Conservation (phyloP, 2,888 invertebrate species). For the Nemapogon koenigi region DNA sequence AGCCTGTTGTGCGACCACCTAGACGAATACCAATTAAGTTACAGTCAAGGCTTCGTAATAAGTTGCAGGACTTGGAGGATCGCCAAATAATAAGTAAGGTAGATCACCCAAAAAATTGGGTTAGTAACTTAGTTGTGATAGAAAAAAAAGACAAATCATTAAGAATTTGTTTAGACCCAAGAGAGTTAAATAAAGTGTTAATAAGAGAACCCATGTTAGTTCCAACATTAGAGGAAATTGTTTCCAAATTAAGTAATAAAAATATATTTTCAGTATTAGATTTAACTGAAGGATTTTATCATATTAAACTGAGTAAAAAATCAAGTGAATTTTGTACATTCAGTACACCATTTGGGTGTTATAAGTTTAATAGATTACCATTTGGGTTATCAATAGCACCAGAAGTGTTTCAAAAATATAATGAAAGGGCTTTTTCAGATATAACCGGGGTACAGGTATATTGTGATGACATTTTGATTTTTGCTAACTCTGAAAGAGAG, state of each 20-base stretch:
- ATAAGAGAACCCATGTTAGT: constrained; percentile 8
- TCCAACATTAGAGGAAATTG: background rate
- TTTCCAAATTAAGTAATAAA: constrained; percentile 8
- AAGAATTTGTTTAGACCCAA: constrained; percentile 17
- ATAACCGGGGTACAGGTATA: too few relatives aligned
- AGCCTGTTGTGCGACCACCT: background rate
- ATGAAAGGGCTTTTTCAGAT: too few relatives aligned
- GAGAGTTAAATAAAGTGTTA: constrained; percentile 16
- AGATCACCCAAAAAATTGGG: too few relatives aligned
- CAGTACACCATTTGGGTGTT: constrained; percentile 16
- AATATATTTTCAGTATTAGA: too few relatives aligned
- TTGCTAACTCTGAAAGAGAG: background rate
- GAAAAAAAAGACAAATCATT: constrained; percentile 16
- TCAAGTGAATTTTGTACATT: constrained; percentile 1
- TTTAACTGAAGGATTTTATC: constrained; percentile 19
- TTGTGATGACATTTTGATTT: constrained; percentile 27
- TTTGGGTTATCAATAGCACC: too few relatives aligned
- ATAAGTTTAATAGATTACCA: too few relatives aligned
- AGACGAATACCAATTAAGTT: constrained; percentile 12
- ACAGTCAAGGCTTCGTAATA: constrained; percentile 11
- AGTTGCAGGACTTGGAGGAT: too few relatives aligned
- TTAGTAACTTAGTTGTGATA: too few relatives aligned
- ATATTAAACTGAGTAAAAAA: constrained; percentile 13
- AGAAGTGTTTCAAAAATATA: too few relatives aligned
- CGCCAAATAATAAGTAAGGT: constrained; percentile 15